Base-by-base conservation (phyloP, 2,888 invertebrate species). In the Caradrina clavipalpis region DNA sequence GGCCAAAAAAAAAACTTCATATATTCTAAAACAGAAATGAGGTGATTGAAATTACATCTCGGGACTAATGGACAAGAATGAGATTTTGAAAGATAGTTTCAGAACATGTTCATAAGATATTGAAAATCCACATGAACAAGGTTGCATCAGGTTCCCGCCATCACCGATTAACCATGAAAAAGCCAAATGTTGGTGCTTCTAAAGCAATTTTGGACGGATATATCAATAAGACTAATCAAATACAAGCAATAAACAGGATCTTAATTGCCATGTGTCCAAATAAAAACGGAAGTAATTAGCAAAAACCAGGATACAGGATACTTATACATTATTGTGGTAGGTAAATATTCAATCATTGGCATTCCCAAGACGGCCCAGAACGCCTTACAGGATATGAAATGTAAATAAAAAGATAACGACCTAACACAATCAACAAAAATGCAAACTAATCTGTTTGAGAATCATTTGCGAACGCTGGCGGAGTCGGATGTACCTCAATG, bases 401-500 rank as follows among this genome's bases (percentile, higher is more conserved):
- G 63, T 69, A 58, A 79, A 72, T 68, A 65, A 53, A 50, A 68
- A 60, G 53, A 67, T 68, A 72, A 53, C 15, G 55, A 64, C 47
- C 65, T 68, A 60, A 63, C 61, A 63, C 61, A 58, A 68, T 55
- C 66, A 69, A 66, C 65, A 68, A 81, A 69, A 71, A 56, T 79
- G 71, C 62, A 71, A 79, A 80, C 74, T 78, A 81, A 87, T 87
- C 81, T 83, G 74, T 80, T 63, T 76, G 78, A 87, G 78, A 86
- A 86, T 84, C 76, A 87, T 87, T 87, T 80, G 84, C 84, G 72
- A 85, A 69, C 83, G 82, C 75, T 84, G 85, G 85, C 84, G 85
- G 87, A 86, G 85, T 85, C 84, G 85, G 87, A 86, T 85, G 81
- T 83, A 79, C 85, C 82, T 86, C 81, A 82, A 76, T 80, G 83